Evolutionary conservation across 1,140 invertebrate genomes (phyloP), one percentile per base, ranked within the genome.

Genomic region (Sipha flava): DNA sequence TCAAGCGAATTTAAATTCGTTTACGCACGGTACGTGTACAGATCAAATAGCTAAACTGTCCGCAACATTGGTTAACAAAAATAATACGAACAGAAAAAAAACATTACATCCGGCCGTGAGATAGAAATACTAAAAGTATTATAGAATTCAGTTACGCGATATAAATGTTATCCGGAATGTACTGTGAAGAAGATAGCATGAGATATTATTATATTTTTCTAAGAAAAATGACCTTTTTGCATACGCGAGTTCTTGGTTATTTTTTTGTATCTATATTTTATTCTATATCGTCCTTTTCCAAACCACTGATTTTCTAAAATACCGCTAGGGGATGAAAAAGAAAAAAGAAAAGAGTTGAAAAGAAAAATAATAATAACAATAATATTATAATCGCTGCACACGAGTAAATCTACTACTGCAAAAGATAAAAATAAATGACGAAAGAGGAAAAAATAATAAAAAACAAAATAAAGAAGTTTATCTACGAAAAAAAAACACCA

Each of bases 401-500:
- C 0, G 6, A 34, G 16, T 40, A 5, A 14, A 3, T 40, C 12
- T 16, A 31, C 59, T 62, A 62, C 57, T 31, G 57, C 18, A 3
- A 9, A 62, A 62, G 18, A 62, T n/a, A 62, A 21, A 18, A 18
- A 64, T 37, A 10, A 64, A 4, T 37, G 34, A 40, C 34, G 34
- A 40, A 68, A 45, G 21, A 43, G 1, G 29, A 70, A 26, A 29
- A 23, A 29, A 47, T 12, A 47, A 29, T 16, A 43, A 70, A 43
- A 49, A 18, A n/a, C 9, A n/a, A n/a, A 2, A 18, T 49, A 49
- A n/a, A n/a, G 43, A 1, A 14, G 4, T 66, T 23, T 26, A 34
- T 54, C 47, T 43, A 77, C 73, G 43, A 47, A 47, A 45, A 75
- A 81, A 68, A 29, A 80, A 75, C 23, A 77, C 34, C 34, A 68